These are phyloP conservation scores for Hyperoplus lanceolatus DNA, from an alignment of 2,797 vertebrate genomes.

Conservation along the genomic window DNA sequence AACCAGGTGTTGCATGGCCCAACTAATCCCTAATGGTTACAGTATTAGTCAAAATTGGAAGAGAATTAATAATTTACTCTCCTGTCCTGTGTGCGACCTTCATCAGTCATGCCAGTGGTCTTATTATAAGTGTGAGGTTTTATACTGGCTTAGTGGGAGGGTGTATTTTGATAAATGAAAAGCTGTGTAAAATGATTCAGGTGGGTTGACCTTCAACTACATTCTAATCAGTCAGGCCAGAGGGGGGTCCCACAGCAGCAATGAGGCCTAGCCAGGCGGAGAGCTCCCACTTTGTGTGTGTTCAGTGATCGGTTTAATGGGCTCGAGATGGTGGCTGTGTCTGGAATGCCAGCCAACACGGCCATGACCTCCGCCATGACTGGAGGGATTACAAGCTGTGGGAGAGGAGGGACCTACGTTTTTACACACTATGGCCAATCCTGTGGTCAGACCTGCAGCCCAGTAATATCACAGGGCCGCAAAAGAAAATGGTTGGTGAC, in stretches of 20 bases:
- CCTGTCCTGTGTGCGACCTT: slow-evolving; percentile 38
- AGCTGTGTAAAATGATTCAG: slow-evolving; percentile 39
- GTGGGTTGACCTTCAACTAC: slow-evolving; percentile 35
- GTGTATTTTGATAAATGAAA: slow-evolving; percentile 28
- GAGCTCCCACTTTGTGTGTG: slow-evolving; percentile 63
- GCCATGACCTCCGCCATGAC: slow-evolving; percentile 67
- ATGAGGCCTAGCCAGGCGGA: slow-evolving; percentile 29
- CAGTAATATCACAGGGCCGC: slow-evolving; percentile 42
- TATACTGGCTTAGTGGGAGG: slow-evolving; percentile 8
- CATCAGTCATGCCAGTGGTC: slow-evolving; percentile 12
- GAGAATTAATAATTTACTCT: not conserved
- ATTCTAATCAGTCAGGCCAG: slow-evolving; percentile 30
- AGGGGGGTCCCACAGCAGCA: slow-evolving; percentile 28
- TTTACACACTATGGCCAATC: slow-evolving; percentile 40
- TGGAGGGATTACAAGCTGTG: slow-evolving; percentile 69
- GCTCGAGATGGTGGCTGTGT: slow-evolving; percentile 55
- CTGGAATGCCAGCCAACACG: slow-evolving; percentile 67
- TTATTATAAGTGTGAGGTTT: slow-evolving; percentile 21
- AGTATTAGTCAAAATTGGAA: not conserved
- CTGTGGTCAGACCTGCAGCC: slow-evolving; percentile 53
- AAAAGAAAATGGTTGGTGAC: slow-evolving; percentile 14
- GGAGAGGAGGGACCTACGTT: slow-evolving; percentile 52
- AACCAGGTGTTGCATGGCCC: slow-evolving; percentile 5
- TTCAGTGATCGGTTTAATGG: slow-evolving; percentile 70
- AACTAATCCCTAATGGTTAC: slow-evolving; percentile 20